phyloP scores from a whole-genome alignment of 2,113 vertebrate genomes.

The Macquaria australasica region DNA sequence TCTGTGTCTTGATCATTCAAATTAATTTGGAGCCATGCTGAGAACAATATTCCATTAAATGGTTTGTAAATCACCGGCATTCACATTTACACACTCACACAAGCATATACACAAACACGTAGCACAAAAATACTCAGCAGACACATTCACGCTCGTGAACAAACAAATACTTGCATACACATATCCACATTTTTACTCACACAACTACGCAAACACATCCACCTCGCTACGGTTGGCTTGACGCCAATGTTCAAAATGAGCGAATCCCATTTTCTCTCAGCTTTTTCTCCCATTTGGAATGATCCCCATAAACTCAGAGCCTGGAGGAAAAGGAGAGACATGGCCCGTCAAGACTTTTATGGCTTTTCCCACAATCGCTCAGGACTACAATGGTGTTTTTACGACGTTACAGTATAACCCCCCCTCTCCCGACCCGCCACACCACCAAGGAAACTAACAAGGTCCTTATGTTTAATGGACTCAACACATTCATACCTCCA shows the following conservation, averaged over 20 bases:
- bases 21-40: constrained; percentile 73
- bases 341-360: constrained; percentile 57
- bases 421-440: not conserved
- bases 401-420: constrained; percentile 55
- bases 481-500: constrained; percentile 47
- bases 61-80: constrained; percentile 63
- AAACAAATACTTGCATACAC: not conserved
- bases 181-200: not conserved
- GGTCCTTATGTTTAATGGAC: constrained; percentile 77
- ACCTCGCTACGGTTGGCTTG: constrained; percentile 22
- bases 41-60: constrained; percentile 77
- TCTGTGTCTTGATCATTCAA: constrained; percentile 67
- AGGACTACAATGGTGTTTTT: constrained; percentile 65
- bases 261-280: constrained; percentile 53
- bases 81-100: constrained; percentile 16
- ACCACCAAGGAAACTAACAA: constrained; percentile 64
- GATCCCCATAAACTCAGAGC: constrained; percentile 53
- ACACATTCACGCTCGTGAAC: not conserved
- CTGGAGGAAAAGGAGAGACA: constrained; percentile 51
- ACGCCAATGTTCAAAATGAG: constrained; percentile 29
- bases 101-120: too few species aligned
- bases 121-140: not conserved
- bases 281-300: constrained; percentile 15
- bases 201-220: constrained; percentile 22
- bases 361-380: constrained; percentile 50